These are phyloP conservation scores for Lepidotrigona ventralis DNA, from an alignment of 1,140 invertebrate genomes.

Conservation along the genomic window DNA sequence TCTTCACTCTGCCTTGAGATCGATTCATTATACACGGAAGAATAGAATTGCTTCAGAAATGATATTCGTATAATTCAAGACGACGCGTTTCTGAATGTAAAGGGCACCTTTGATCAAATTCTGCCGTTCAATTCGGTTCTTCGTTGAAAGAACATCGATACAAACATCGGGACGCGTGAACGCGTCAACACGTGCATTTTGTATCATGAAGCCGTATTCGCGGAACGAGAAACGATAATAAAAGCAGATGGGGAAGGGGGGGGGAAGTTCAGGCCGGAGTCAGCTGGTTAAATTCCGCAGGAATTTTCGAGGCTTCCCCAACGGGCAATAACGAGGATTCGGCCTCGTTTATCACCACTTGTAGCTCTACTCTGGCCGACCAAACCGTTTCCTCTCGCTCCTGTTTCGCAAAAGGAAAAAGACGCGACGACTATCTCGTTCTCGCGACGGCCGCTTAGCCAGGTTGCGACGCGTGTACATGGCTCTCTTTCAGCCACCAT, in stretches of 20 bases:
- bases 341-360: conserved; percentile 80
- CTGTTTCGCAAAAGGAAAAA: conserved; percentile 43
- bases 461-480: conserved; percentile 51
- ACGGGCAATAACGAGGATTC: conserved; percentile 76
- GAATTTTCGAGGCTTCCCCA: conserved; percentile 65
- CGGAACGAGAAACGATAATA: conserved; percentile 14
- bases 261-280: conserved; percentile 23
- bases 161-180: background rate
- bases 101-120: background rate
- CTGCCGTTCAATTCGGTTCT: background rate
- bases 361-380: conserved; percentile 74
- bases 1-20: conserved; percentile 23
- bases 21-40: conserved; percentile 43
- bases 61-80: conserved; percentile 44
- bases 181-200: background rate
- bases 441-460: conserved; percentile 10
- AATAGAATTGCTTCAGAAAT: conserved; percentile 25
- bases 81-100: background rate
- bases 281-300: conserved; percentile 52
- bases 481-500: conserved; percentile 46
- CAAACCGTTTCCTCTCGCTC: conserved; percentile 35
- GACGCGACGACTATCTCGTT: conserved; percentile 34
- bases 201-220: background rate
- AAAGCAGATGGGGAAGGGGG: conserved; percentile 10
- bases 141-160: background rate